Evolutionary conservation across 2,888 invertebrate genomes (phyloP), one percentile per base, ranked within the genome.

Genomic region (Leucoma salicis): DNA sequence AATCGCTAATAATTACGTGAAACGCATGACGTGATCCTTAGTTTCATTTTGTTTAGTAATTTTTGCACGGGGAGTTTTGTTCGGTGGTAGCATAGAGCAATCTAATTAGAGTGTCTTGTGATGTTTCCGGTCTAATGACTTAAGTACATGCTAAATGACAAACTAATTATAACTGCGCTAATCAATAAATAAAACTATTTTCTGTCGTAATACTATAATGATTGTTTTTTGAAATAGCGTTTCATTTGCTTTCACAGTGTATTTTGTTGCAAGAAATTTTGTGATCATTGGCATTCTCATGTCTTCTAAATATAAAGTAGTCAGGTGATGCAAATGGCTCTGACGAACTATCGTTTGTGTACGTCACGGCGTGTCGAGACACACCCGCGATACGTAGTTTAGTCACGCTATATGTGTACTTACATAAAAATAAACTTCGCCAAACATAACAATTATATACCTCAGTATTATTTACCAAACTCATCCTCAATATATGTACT

Each of bases 331-430:
- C 57, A 61, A 69, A 67, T 63, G 69, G 18, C 15, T 34, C 35
- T 47, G 38, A 39, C 35, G 42, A 37, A 35, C 50, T 38, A 13
- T 42, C 42, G 36, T 49, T 37, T n/a, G 43, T 49, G 48, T 47
- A 34, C 31, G 69, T 73, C 80, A 80, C 21, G 8, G 10, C 15
- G 78, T 64, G 67, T 21, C 46, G 62, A 39, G 87, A 85, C 88
- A 88, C 88, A 87, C 88, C 87, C 87, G 83, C 60, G 28, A 24
- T 31, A 36, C 43, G 37, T 63, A 71, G 72, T 36, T 69, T 69
- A 68, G 47, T 55, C 62, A 59, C 48, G 58, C 56, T 60, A n/a
- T n/a, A n/a, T n/a, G n/a, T n/a, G n/a, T n/a, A n/a, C n/a, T 52
- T 47, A 49, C 46, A 57, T 53, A 57, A 67, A 70, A 78, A 77